Percentiles rank a stretch among this genome's conserved stretches.
These are phyloP conservation scores for Trichopria drosophilae DNA, from an alignment of 2,888 invertebrate species.

Conservation along the genomic window DNA sequence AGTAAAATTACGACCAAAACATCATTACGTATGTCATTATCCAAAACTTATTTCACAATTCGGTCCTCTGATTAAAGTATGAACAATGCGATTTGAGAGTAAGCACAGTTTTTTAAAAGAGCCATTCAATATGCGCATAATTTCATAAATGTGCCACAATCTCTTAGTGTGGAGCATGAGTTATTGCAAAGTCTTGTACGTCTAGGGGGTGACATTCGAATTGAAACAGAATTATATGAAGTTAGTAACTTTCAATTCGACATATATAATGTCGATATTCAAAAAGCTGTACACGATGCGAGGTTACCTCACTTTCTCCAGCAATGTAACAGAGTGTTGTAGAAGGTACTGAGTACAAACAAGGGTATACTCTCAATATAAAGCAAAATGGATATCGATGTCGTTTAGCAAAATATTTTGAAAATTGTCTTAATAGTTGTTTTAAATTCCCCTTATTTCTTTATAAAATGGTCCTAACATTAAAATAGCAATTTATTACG, in stretches of 20 bases:
- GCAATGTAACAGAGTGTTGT: too few relatives aligned
- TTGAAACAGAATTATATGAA: not conserved
- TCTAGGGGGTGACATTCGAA: not conserved
- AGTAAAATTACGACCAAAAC: slow-evolving; percentile 7
- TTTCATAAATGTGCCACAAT: slow-evolving; percentile 29
- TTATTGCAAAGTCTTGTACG: slow-evolving; percentile 9
- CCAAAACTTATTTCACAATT: not conserved
- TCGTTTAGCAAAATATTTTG: too few relatives aligned
- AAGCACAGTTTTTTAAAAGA: slow-evolving; percentile 8
- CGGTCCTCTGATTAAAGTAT: slow-evolving; percentile 13
- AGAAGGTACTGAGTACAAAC: too few relatives aligned
- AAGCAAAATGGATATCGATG: too few relatives aligned
- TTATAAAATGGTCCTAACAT: too few relatives aligned
- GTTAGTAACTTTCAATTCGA: not conserved
- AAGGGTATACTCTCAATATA: too few relatives aligned
- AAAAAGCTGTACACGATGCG: not conserved
- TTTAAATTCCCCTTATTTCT: too few relatives aligned
- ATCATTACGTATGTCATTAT: slow-evolving; percentile 6
- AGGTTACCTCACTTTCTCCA: too few relatives aligned
- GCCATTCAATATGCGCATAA: slow-evolving; percentile 19
- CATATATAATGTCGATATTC: not conserved
- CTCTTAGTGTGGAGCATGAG: slow-evolving; percentile 26
- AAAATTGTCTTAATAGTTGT: too few relatives aligned
- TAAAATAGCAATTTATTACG: too few relatives aligned
- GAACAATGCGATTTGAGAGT: slow-evolving; percentile 13